Conservation (phyloP, 2,113 vertebrate species). For the Athene noctua region DNA sequence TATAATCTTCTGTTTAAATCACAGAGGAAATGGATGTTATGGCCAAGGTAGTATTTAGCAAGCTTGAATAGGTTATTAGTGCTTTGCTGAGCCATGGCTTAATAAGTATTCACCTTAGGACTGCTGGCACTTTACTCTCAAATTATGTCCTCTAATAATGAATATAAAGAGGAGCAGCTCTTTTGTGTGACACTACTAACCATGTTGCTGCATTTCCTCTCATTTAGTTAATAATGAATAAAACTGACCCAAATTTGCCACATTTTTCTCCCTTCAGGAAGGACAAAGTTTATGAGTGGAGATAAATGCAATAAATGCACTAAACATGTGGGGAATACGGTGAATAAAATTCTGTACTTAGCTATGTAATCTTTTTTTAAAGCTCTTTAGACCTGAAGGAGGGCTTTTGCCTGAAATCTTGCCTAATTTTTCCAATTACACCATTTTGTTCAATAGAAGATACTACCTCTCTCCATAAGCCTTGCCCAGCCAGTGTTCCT, state of each 20-base stretch:
- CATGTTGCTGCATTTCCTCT: neutral
- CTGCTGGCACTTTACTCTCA: neutral
- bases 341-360: neutral
- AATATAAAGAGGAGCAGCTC: neutral
- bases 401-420: neutral
- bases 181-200: neutral
- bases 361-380: neutral
- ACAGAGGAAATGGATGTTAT: neutral
- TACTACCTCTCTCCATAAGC: neutral
- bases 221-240: neutral
- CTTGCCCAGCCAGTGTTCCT: neutral
- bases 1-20: neutral
- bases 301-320: neutral
- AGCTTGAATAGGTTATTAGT: neutral
- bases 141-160: constrained; percentile 15
- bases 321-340: neutral
- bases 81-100: neutral
- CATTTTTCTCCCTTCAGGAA: neutral
- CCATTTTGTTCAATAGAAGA: neutral
- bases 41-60: neutral
- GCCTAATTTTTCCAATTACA: neutral
- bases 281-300: neutral
- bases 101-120: neutral
- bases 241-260: neutral
- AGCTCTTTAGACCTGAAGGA: neutral